Evolutionary conservation across 2,797 vertebrate species (phyloP).

Genomic region (Amniataba percoides): DNA sequence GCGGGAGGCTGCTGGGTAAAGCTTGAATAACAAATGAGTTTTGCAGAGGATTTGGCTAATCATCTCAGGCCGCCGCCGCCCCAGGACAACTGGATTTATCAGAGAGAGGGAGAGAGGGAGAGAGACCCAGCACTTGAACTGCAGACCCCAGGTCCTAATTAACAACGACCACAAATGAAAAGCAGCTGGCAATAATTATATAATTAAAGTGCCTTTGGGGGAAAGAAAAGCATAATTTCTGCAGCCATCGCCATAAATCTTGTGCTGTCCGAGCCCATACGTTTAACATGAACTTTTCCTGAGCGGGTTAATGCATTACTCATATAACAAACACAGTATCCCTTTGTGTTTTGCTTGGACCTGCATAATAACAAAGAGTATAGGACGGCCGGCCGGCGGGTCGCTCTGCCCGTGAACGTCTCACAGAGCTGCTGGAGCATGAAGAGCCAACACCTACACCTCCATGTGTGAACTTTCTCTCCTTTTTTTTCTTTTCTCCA

Average conservation of each 20-base stretch:
- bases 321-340: conserved; percentile 93
- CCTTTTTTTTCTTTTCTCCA: conserved; percentile 8
- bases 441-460: conserved; percentile 77
- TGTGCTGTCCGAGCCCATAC: conserved; percentile 92
- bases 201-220: conserved; percentile 96
- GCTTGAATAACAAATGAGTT: conserved; percentile 87
- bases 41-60: conserved; percentile 84
- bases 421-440: conserved; percentile 66
- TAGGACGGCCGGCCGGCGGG: conserved; percentile 45
- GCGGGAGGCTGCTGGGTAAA: conserved; percentile 79
- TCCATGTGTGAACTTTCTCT: conserved; percentile 75
- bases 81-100: conserved; percentile 84
- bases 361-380: conserved; percentile 95
- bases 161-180: conserved; percentile 92
- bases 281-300: conserved; percentile 89
- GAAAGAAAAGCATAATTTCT: conserved; percentile 97
- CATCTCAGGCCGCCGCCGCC: conserved; percentile 72
- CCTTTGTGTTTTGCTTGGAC: conserved; percentile 93
- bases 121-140: conserved; percentile 85
- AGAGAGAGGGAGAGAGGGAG: conserved; percentile 39
- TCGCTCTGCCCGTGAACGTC: conserved; percentile 47
- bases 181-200: conserved; percentile 99
- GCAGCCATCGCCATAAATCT: conserved; percentile 98
- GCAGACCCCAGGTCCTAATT: conserved; percentile 91
- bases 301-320: conserved; percentile 93